A percentile compares a stretch with the other conserved stretches of the same genome.
Evolutionary conservation across 1,140 invertebrate species (phyloP).

Genomic region (Leptonema lineaticorne): DNA sequence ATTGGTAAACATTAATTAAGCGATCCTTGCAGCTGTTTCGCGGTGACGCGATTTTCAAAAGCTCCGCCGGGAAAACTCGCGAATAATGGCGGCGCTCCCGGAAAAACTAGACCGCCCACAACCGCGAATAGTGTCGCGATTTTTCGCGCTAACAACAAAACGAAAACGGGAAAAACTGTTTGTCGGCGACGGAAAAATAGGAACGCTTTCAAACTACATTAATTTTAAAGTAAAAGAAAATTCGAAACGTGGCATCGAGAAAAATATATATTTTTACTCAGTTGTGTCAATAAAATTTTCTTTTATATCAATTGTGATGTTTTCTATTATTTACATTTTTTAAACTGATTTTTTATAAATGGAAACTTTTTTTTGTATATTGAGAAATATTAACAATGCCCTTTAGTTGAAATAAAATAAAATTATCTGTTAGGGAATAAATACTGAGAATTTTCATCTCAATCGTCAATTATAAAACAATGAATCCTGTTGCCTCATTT

Average conservation of each 20-base stretch:
- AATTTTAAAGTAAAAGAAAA: too few relatives aligned
- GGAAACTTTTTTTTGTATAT: too few relatives aligned
- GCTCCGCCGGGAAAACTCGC: constrained; percentile 8
- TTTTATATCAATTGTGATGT: too few relatives aligned
- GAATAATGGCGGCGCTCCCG: background rate
- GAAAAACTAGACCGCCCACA: background rate
- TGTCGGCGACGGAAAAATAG: background rate
- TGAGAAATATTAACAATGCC: too few relatives aligned
- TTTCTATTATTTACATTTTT: too few relatives aligned
- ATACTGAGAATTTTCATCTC: background rate
- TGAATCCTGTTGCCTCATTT: constrained; percentile 13
- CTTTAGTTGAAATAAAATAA: background rate
- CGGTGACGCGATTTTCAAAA: constrained; percentile 3
- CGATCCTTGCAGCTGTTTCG: constrained; percentile 4
- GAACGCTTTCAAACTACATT: background rate
- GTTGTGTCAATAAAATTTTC: too few relatives aligned
- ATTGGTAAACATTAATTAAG: constrained; percentile 15
- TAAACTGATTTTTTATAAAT: too few relatives aligned
- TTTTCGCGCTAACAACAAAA: constrained; percentile 1
- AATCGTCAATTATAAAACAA: background rate
- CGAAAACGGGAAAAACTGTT: background rate
- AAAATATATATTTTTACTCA: too few relatives aligned
- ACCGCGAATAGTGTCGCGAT: background rate
- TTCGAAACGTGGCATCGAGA: too few relatives aligned
- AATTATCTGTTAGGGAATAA: background rate